These are phyloP conservation scores for Strigamia transsilvanica DNA, from an alignment of 2,888 invertebrate species.

Conservation along the genomic window DNA sequence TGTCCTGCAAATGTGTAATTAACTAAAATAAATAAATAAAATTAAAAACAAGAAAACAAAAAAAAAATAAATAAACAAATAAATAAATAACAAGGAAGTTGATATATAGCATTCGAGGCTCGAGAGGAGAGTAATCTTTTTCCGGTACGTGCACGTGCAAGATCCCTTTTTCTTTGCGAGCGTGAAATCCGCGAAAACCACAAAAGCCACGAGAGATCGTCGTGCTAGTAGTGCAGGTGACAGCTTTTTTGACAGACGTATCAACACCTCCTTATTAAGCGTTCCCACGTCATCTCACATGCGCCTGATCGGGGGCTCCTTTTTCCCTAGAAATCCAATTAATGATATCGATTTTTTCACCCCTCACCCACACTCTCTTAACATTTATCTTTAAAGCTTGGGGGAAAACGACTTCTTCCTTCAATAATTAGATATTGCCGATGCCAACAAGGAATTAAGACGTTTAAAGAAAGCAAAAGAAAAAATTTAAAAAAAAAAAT, in stretches of 20 bases:
- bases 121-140: neutral
- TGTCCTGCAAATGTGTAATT: constrained; percentile 74
- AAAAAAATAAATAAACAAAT: too few relatives aligned
- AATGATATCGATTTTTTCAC: constrained; percentile 34
- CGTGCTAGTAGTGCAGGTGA: constrained; percentile 17
- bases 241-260: constrained; percentile 40
- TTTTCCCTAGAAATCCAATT: constrained; percentile 25
- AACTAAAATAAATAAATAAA: neutral
- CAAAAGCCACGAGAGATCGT: constrained; percentile 50
- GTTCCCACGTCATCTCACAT: neutral
- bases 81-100: too few relatives aligned
- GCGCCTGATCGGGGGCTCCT: neutral
- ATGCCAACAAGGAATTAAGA: constrained; percentile 12
- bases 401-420: neutral
- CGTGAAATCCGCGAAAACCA: constrained; percentile 41
- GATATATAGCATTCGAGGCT: neutral
- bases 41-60: neutral
- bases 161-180: neutral
- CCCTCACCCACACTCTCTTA: neutral
- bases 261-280: constrained; percentile 50
- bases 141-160: constrained; percentile 19
- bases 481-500: neutral
- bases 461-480: neutral
- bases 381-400: neutral
- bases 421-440: neutral